Percentiles rank a stretch among this genome's conserved stretches.
Conservation (phyloP, 2,797 vertebrate species). For the Delichon dasypus region DNA sequence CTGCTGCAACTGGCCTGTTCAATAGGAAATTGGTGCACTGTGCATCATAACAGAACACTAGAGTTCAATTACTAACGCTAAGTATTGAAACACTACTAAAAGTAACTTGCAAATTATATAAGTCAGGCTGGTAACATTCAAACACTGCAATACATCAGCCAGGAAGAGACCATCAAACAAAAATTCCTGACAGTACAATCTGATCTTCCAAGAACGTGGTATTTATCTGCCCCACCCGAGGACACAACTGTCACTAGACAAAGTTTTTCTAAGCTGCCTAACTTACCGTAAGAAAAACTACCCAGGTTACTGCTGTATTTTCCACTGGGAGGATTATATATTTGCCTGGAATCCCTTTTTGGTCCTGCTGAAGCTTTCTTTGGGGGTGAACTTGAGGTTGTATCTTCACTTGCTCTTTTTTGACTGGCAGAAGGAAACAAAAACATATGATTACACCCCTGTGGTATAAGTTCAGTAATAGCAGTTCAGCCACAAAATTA, state of each 20-base stretch:
- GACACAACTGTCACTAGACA: not conserved
- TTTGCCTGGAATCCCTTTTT: constrained; percentile 93
- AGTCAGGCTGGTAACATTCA: not conserved
- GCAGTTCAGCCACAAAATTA: not conserved
- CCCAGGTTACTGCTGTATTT: constrained; percentile 95
- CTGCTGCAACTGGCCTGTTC: not conserved
- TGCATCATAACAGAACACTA: not conserved
- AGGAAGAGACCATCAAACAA: not conserved
- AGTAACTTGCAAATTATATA: not conserved
- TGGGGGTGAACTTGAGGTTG: constrained; percentile 80
- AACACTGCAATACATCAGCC: not conserved
- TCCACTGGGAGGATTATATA: constrained; percentile 97
- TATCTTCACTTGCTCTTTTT: constrained; percentile 88
- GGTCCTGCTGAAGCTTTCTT: constrained; percentile 89
- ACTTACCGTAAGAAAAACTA: constrained; percentile 91
- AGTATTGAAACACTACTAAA: not conserved
- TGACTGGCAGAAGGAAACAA: constrained; percentile 72
- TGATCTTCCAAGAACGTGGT: not conserved
- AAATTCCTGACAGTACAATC: not conserved
- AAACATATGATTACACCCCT: not conserved
- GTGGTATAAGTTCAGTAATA: not conserved
- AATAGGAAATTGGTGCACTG: not conserved
- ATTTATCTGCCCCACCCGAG: not conserved
- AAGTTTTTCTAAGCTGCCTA: not conserved
- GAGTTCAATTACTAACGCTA: not conserved